Percentiles rank a stretch among this genome's conserved stretches.
Evolutionary conservation across 2,797 vertebrate species (phyloP).

Genomic region (Furcifer pardalis): DNA sequence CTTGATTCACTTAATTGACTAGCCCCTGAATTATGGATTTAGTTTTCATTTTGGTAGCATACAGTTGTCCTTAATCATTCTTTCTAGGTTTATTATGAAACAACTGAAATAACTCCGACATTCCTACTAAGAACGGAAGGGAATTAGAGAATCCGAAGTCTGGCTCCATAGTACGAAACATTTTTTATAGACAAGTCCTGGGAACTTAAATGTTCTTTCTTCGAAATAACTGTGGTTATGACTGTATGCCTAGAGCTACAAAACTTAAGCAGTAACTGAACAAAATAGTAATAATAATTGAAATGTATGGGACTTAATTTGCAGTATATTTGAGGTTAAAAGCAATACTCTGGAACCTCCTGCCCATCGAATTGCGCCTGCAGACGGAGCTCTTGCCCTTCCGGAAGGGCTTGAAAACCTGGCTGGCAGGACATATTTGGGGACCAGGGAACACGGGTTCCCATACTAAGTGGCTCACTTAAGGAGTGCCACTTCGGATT

Average conservation of each 20-base stretch:
- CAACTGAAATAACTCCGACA: conserved; percentile 5
- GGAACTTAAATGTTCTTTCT: background rate
- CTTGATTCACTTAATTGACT: background rate
- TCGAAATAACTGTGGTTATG: conserved; percentile 21
- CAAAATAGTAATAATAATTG: background rate
- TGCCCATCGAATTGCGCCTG: too few relatives aligned
- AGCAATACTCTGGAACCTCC: too few relatives aligned
- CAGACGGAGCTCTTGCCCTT: too few relatives aligned
- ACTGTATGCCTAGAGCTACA: background rate
- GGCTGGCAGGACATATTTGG: too few relatives aligned
- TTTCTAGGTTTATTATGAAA: background rate
- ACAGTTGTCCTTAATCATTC: background rate
- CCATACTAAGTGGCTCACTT: too few relatives aligned
- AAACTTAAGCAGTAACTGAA: background rate
- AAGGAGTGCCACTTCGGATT: too few relatives aligned
- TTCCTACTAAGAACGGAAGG: background rate
- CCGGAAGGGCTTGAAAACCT: too few relatives aligned
- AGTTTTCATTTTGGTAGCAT: conserved; percentile 19
- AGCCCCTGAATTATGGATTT: background rate
- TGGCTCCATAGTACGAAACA: background rate
- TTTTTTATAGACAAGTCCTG: background rate
- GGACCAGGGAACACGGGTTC: too few relatives aligned
- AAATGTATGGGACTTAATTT: conserved; percentile 11
- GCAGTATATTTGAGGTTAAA: background rate
- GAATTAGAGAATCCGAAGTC: background rate